Percentiles rank a stretch among this genome's conserved stretches.
Conservation (phyloP, 2,888 invertebrate species). For the Protula sp. region DNA sequence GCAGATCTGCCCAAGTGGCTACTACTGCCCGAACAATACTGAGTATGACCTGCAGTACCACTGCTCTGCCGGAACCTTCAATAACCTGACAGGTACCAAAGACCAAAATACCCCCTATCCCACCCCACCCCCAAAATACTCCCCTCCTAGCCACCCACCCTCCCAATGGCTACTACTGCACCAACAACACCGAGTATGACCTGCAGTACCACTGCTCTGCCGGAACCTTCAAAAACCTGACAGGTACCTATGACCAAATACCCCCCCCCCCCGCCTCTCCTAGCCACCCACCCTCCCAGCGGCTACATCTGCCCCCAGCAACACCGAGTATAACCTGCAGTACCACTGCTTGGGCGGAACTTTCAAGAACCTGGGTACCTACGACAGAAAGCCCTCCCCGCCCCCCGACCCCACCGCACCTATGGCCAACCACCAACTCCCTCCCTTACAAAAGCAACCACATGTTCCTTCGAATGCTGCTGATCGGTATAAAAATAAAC, state of each 20-base stretch:
- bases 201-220: constrained; percentile 41
- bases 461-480: too few species aligned
- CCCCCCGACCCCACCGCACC: too few species aligned
- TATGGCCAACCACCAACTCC: constrained; percentile 45
- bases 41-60: constrained; percentile 42
- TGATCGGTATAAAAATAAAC: too few species aligned
- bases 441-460: too few species aligned
- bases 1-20: constrained; percentile 44
- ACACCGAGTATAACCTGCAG: constrained; percentile 42
- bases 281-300: too few species aligned
- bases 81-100: constrained; percentile 40
- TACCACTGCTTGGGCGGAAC: constrained; percentile 44
- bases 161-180: constrained; percentile 48
- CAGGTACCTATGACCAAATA: constrained; percentile 34
- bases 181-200: constrained; percentile 39
- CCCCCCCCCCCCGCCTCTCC: too few species aligned
- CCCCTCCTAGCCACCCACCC: too few species aligned
- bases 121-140: too few species aligned
- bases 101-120: too few species aligned
- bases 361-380: constrained; percentile 43
- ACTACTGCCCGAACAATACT: constrained; percentile 46
- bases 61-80: constrained; percentile 45
- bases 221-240: constrained; percentile 47
- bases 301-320: constrained; percentile 47
- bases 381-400: too few species aligned